Conservation (phyloP, 64 coral and sea anemone species). For the Stichodactyla helianthus region DNA sequence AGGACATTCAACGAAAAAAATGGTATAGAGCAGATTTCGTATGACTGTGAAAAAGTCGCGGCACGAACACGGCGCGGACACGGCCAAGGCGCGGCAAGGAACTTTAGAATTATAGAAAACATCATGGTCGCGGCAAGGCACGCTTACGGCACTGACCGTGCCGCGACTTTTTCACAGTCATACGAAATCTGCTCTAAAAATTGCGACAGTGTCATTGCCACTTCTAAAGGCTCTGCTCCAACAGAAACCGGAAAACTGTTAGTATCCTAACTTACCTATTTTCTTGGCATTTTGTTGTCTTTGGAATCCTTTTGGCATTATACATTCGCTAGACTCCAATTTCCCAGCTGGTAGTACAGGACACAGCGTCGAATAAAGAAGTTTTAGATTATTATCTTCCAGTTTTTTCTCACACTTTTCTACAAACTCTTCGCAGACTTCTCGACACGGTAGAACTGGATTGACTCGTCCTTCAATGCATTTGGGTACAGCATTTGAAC, state of each 20-base stretch:
- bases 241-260: neutral
- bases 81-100: no score
- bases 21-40: no score
- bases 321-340: neutral
- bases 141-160: no score
- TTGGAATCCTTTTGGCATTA: conserved; percentile 37
- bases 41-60: no score
- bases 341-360: conserved; percentile 11
- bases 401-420: neutral
- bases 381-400: neutral
- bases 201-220: no score
- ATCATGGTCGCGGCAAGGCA: no score
- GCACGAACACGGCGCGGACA: no score
- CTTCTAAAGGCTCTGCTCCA: no score
- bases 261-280: neutral
- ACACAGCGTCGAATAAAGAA: neutral
- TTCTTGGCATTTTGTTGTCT: neutral
- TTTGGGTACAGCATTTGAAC: conserved; percentile 32
- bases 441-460: conserved; percentile 32
- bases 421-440: conserved; percentile 38
- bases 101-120: no score
- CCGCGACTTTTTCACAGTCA: no score
- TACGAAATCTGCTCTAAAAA: no score
- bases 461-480: neutral
- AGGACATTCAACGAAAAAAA: no score